phyloP scores from a whole-genome alignment of 2,797 vertebrate species.

The Cynopterus sphinx region DNA sequence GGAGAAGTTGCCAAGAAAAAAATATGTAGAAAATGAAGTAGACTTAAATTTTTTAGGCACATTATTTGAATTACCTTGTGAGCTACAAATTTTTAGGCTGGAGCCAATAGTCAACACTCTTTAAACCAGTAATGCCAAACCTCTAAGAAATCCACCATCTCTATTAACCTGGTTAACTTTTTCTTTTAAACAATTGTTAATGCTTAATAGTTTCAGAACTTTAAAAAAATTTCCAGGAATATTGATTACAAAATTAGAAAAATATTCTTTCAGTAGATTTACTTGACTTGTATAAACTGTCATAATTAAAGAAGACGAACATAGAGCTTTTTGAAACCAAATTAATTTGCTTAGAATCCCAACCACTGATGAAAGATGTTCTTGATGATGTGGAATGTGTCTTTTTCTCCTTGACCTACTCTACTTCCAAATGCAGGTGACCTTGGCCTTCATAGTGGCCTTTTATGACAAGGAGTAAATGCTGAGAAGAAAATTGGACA shows the following conservation, averaged over 20 bases:
- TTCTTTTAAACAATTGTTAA: background rate
- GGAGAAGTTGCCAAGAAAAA: background rate
- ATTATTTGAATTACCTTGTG: background rate
- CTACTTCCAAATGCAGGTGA: background rate
- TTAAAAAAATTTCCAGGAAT: background rate
- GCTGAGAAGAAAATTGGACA: background rate
- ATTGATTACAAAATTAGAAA: background rate
- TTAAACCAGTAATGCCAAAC: background rate
- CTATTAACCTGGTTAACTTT: background rate
- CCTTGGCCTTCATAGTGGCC: background rate
- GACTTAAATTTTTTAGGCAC: conserved; percentile 21
- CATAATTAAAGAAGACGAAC: conserved; percentile 23
- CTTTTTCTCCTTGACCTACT: background rate
- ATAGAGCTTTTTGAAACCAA: background rate
- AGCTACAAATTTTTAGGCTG: background rate
- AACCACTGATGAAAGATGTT: background rate
- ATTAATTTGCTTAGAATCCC: background rate
- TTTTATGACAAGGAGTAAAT: background rate
- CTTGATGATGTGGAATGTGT: rapidly evolving
- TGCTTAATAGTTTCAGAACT: background rate
- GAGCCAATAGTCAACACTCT: background rate
- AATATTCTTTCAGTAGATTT: background rate
- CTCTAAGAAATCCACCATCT: background rate
- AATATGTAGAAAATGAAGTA: background rate
- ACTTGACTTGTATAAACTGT: background rate